Evolutionary conservation across 2,797 vertebrate species (phyloP), one percentile per base, ranked within the genome.

Genomic region (Micrastur ruficollis): DNA sequence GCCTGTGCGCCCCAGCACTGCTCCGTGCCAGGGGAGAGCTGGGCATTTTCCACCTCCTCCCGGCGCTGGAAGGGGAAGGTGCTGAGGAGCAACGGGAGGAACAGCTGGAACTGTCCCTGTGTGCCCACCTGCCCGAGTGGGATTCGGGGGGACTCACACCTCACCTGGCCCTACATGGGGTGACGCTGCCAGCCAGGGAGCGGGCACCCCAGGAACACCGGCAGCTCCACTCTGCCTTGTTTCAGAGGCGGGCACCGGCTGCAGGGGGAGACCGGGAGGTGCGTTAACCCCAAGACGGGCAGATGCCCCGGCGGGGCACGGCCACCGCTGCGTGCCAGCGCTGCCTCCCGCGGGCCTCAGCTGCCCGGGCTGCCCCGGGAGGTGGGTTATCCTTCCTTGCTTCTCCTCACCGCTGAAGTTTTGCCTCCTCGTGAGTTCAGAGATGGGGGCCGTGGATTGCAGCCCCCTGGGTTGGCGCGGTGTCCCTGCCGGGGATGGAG

Each of bases 281-380:
- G 0, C 16, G 15, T 53, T 25, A 38, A 50, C 23, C 55, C 72
- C 18, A 13, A 17, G 29, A 7, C 0, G 3, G 78, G n/a, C 3
- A 36, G 36, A 22, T 53, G n/a, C 6, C 46, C 61, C 81, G 32
- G 31, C 0, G 1, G 76, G 31, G 25, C 66, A 8, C 6, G 1
- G 56, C 18, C 34, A 22, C 13, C 11, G 8, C 56, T 16, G 31
- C 0, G 10, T 15, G 31, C 50, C 65, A 13, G 16, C 1, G 2
- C 47, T 47, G 80, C 61, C 22, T 32, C 56, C 40, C 0, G 36
- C 62, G 32, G 49, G 32, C 49, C 70, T 21, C 56, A 4, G 55
- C 14, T 7, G 5, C 44, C 34, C 4, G 6, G 3, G 25, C 26
- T 47, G 15, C 27, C 46, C n/a, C 76, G 23, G 76, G 53, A 53